Percentiles rank a stretch among this genome's conserved stretches.
Evolutionary conservation across 64 coral and sea anemone genomes (phyloP).

Genomic region (Platygyra sinensis): DNA sequence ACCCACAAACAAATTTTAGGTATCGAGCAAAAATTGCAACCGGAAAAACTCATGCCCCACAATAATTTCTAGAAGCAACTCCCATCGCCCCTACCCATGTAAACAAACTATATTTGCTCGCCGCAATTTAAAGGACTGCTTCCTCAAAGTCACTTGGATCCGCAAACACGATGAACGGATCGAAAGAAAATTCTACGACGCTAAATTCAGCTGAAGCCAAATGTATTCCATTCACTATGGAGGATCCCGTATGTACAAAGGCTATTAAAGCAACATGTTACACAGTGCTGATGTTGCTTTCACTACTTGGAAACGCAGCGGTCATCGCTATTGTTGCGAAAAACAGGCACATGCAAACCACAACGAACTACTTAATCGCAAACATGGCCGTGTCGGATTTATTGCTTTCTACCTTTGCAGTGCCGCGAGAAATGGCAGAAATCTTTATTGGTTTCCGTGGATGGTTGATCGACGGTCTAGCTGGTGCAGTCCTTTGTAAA

Average conservation of each 20-base stretch:
- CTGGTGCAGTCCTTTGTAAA: constrained; percentile 36
- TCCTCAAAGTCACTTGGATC: neutral
- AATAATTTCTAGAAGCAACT: no score
- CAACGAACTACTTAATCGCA: constrained; percentile 51
- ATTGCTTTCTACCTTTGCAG: constrained; percentile 35
- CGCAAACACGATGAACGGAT: neutral
- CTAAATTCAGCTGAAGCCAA: neutral
- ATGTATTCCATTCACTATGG: constrained; percentile 28
- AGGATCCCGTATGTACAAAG: neutral
- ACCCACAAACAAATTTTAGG: no score
- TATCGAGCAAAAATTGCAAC: no score
- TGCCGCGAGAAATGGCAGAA: constrained; percentile 27
- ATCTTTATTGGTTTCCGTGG: constrained; percentile 2
- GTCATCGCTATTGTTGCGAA: constrained; percentile 43
- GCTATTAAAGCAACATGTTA: neutral
- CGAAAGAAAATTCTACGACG: neutral
- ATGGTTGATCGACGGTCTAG: constrained; percentile 26
- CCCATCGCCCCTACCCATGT: no score
- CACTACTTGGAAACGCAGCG: constrained; percentile 35
- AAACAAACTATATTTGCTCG: no score
- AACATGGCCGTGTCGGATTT: constrained; percentile 71
- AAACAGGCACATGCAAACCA: constrained; percentile 27
- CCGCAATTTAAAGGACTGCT: neutral
- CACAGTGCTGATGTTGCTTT: constrained; percentile 1
- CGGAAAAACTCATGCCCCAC: no score